Evolutionary conservation across 2,888 invertebrate genomes (phyloP).

Genomic region (Schrankia costaestrigalis): DNA sequence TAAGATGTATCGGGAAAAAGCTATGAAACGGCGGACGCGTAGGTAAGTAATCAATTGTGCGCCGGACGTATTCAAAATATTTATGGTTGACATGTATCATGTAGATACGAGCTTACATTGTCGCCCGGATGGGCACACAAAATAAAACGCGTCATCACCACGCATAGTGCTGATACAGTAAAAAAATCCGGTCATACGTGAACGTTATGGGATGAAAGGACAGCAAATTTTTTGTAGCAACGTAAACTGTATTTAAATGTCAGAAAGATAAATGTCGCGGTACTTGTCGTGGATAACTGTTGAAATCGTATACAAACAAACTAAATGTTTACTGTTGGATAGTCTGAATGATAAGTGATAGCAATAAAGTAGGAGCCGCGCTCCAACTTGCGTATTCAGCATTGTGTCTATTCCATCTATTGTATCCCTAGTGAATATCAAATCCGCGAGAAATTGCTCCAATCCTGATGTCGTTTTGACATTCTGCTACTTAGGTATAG

Average conservation of each 20-base stretch:
- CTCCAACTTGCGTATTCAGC: background rate
- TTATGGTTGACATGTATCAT: slow-evolving; percentile 50
- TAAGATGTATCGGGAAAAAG: slow-evolving; percentile 11
- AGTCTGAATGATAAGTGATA: slow-evolving; percentile 3
- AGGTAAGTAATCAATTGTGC: slow-evolving; percentile 31
- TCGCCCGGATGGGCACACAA: slow-evolving; percentile 29
- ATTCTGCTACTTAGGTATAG: no score
- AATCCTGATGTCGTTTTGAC: slow-evolving; percentile 1
- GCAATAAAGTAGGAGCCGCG: background rate
- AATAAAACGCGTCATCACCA: slow-evolving; percentile 49
- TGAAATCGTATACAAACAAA: no score
- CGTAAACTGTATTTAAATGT: slow-evolving; percentile 6
- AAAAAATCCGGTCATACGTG: slow-evolving; percentile 33
- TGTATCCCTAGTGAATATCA: slow-evolving; percentile 1
- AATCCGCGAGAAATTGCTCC: background rate
- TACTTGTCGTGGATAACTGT: no score
- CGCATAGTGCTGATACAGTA: slow-evolving; percentile 29
- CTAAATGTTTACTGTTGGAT: slow-evolving; percentile 1
- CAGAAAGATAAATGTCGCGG: slow-evolving; percentile 2
- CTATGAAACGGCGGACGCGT: slow-evolving; percentile 18
- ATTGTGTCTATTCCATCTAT: background rate
- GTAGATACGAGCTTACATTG: slow-evolving; percentile 39
- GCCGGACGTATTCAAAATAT: slow-evolving; percentile 48
- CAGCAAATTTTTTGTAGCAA: slow-evolving; percentile 16
- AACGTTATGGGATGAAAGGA: slow-evolving; percentile 26